Conservation (phyloP, 2,113 vertebrate genomes). For the Rhynchopsitta pachyrhyncha region DNA sequence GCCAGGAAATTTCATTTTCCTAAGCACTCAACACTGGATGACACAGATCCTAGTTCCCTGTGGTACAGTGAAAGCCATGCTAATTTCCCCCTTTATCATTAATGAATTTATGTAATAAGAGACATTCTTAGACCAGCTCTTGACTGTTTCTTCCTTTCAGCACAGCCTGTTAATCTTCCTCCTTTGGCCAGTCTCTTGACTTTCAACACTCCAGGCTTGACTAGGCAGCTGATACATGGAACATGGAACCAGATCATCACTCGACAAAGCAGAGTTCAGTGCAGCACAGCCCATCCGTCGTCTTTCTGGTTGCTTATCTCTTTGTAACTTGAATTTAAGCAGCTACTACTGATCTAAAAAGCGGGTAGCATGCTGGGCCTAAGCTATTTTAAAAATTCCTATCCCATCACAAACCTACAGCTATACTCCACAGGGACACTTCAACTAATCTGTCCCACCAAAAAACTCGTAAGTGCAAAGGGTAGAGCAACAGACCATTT, state of each 20-base stretch:
- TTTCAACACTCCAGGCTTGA: not conserved
- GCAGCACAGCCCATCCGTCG: rapidly evolving
- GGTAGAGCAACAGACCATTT: conserved; percentile 7
- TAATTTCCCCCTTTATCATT: not conserved
- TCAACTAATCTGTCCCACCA: conserved; percentile 7
- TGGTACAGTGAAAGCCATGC: rapidly evolving
- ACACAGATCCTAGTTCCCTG: not conserved
- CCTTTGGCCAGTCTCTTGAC: not conserved
- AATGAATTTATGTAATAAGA: not conserved
- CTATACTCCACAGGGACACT: conserved; percentile 6
- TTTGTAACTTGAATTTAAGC: not conserved
- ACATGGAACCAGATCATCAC: not conserved
- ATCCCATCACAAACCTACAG: not conserved
- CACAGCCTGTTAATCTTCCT: not conserved
- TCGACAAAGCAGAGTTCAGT: not conserved
- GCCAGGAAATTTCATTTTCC: not conserved
- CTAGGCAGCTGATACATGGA: not conserved
- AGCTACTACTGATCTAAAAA: not conserved
- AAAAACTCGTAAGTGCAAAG: conserved; percentile 31
- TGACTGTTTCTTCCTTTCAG: not conserved
- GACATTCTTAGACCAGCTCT: not conserved
- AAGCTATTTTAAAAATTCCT: conserved; percentile 47
- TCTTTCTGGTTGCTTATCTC: not conserved
- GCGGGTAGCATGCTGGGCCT: not conserved
- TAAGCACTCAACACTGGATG: not conserved